Percentiles rank a stretch among this genome's conserved stretches.
Conservation (phyloP, 2,797 vertebrate species). For the Hoplostethus mediterraneus region DNA sequence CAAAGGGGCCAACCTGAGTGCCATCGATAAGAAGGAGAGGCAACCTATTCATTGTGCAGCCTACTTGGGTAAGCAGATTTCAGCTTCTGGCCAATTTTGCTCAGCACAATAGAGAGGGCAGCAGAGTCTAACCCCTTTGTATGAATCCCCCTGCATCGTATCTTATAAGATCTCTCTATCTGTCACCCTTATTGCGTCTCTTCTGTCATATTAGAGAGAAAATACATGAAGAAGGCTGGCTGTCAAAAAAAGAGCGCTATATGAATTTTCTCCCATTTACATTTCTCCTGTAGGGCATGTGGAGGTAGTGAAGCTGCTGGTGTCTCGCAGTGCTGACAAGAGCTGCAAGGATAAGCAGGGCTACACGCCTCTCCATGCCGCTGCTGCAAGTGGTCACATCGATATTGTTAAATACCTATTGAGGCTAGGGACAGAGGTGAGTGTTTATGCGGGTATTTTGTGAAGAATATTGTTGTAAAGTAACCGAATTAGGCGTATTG, state of each 20-base stretch:
- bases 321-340: conserved; percentile 92
- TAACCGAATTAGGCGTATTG: neutral
- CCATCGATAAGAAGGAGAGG: conserved; percentile 95
- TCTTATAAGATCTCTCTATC: neutral
- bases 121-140: neutral
- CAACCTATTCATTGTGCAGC: conserved; percentile 96
- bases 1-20: conserved; percentile 94
- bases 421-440: conserved; percentile 93
- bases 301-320: conserved; percentile 94
- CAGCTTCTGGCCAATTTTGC: neutral
- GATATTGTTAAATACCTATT: conserved; percentile 95
- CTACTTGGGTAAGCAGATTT: conserved; percentile 88
- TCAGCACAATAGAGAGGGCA: neutral
- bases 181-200: neutral
- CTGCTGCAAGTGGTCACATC: conserved; percentile 93
- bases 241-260: neutral
- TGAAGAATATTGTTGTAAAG: neutral
- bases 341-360: conserved; percentile 94
- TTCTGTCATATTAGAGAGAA: neutral
- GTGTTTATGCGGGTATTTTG: conserved; percentile 1
- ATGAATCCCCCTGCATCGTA: neutral
- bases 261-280: neutral
- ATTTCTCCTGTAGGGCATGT: conserved; percentile 86
- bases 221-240: no score
- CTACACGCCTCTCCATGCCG: conserved; percentile 95